A percentile compares a stretch with the other conserved stretches of the same genome.
Conservation (phyloP, 2,113 vertebrate genomes). For the Ictalurus punctatus region DNA sequence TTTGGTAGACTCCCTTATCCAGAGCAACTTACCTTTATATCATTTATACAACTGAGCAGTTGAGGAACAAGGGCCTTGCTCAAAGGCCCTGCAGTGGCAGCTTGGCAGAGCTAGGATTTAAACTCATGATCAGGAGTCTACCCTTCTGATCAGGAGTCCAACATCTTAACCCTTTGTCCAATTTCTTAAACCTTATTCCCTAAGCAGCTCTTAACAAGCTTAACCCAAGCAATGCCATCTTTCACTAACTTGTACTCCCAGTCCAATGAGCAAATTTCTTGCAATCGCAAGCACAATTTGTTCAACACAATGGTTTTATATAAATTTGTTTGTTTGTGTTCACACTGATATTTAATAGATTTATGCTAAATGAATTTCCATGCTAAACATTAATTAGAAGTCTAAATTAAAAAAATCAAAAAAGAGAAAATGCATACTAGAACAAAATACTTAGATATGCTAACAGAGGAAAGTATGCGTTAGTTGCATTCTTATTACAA, state of each 20-base stretch:
- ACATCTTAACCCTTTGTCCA: neutral
- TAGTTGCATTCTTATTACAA: no score
- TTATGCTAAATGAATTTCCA: neutral
- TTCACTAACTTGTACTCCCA: neutral
- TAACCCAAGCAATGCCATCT: neutral
- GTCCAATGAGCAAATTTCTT: neutral
- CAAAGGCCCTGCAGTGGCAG: neutral
- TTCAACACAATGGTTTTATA: neutral
- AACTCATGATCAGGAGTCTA: neutral
- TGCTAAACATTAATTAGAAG: neutral
- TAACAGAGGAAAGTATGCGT: no score
- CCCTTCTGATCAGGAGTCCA: neutral
- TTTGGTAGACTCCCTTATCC: no score
- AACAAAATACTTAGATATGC: no score
- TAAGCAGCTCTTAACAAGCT: neutral
- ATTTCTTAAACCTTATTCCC: neutral
- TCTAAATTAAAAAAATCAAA: neutral
- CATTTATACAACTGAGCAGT: no score
- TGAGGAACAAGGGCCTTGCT: no score
- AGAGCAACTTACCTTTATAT: no score
- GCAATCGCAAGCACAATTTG: neutral
- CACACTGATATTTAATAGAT: neutral
- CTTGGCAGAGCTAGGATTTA: neutral
- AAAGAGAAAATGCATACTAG: neutral
- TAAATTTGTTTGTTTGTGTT: neutral